These are phyloP conservation scores for Callithrix jacchus DNA, from an alignment of 2,113 vertebrate genomes.

Conservation along the genomic window DNA sequence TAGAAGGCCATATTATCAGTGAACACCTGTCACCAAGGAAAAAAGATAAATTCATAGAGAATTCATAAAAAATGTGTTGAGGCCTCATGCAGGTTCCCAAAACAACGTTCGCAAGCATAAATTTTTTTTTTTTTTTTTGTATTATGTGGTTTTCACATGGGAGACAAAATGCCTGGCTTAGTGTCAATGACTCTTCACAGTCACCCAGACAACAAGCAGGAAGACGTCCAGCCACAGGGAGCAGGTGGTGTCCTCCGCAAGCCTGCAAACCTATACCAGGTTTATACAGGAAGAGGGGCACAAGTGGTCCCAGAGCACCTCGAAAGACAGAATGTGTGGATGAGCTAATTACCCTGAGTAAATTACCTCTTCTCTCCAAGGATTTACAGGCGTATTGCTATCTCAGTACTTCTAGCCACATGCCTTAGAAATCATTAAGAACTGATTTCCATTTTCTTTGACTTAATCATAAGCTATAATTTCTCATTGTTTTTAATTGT, in stretches of 20 bases:
- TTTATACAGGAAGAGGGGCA: background rate
- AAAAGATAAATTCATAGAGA: background rate
- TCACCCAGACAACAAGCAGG: background rate
- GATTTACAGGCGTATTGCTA: background rate
- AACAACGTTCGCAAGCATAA: background rate
- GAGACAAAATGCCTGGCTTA: background rate
- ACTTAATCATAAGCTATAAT: background rate
- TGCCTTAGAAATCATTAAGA: background rate
- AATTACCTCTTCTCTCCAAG: background rate
- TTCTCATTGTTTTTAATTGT: background rate
- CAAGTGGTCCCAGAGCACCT: background rate
- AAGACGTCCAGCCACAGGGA: background rate
- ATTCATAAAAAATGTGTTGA: slow-evolving; percentile 26
- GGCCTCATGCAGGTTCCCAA: background rate
- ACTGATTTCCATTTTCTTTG: background rate
- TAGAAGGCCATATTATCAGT: background rate
- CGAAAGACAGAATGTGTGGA: background rate
- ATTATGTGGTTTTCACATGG: background rate
- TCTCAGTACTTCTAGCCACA: no score
- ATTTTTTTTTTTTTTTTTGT: background rate
- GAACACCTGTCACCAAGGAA: background rate
- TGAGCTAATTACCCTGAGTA: background rate
- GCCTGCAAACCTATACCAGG: background rate
- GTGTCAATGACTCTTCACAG: background rate
- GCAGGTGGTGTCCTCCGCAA: background rate